These are phyloP conservation scores for Micronycteris hirsuta DNA, from an alignment of 2,113 vertebrate species.

Conservation along the genomic window DNA sequence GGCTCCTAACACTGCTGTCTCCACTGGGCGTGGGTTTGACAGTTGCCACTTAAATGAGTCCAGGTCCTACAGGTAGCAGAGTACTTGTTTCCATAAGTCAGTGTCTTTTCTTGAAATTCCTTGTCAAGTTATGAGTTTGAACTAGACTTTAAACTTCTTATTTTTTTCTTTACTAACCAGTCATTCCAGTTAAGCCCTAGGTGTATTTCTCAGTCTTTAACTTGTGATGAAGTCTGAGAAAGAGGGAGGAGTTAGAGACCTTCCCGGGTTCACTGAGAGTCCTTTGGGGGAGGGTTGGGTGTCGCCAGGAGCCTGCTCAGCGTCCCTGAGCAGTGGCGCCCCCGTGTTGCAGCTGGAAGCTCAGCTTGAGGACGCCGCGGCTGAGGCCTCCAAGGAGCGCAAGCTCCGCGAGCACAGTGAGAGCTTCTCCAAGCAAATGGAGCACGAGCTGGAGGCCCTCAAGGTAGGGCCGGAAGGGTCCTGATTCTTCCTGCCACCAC, in stretches of 20 bases:
- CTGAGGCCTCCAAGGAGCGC: conserved; percentile 93
- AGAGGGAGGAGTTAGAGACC: background rate
- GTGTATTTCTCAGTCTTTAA: background rate
- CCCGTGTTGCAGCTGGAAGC: conserved; percentile 87
- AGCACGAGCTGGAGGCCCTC: conserved; percentile 90
- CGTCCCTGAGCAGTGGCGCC: background rate
- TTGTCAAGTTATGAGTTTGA: background rate
- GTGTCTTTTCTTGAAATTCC: background rate
- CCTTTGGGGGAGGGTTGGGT: background rate
- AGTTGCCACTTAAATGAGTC: background rate
- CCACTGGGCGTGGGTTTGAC: fast-evolving
- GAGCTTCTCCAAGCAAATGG: conserved; percentile 91
- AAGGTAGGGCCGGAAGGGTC: conserved; percentile 82
- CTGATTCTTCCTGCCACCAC: background rate
- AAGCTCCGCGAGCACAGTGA: conserved; percentile 96
- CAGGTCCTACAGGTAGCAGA: fast-evolving
- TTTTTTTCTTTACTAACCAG: background rate
- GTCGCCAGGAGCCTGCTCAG: too few species aligned
- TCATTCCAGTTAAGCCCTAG: background rate
- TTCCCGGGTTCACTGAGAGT: fast-evolving
- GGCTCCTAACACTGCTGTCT: too few species aligned
- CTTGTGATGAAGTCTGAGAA: too few species aligned
- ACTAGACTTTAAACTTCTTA: background rate
- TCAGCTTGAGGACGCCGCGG: conserved; percentile 88
- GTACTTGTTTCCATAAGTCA: background rate